Percentiles rank a stretch among this genome's conserved stretches.
These are phyloP conservation scores for Protomyctophum bolini DNA, from an alignment of 2,113 vertebrate species.

Conservation along the genomic window DNA sequence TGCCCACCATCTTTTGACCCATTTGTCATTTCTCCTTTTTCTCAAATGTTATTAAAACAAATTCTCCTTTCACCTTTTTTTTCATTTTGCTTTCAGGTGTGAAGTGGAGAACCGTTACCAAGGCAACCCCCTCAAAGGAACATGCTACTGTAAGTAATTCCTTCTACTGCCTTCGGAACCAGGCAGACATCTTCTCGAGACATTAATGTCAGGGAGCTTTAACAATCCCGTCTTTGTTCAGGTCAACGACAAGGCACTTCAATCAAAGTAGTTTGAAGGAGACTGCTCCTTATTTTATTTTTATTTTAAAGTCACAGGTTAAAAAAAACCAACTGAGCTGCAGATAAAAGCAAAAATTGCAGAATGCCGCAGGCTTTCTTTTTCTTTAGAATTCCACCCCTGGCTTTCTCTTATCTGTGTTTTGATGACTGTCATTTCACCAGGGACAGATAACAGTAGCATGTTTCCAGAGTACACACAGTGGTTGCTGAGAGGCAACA, in stretches of 20 bases:
- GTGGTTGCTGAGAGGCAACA: not conserved
- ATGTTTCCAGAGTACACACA: not conserved
- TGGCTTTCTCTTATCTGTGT: not conserved
- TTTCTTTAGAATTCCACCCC: not conserved
- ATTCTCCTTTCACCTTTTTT: not conserved
- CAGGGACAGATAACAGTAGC: not conserved
- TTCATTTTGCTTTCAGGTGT: constrained; percentile 81
- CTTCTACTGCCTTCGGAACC: constrained; percentile 16
- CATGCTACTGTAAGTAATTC: constrained; percentile 95
- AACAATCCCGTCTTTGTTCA: constrained; percentile 5
- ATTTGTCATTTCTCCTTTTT: no score
- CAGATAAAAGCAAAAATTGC: constrained; percentile 23
- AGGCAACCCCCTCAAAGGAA: constrained; percentile 98
- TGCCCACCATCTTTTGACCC: no score
- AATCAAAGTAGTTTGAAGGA: constrained; percentile 51
- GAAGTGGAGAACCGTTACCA: constrained; percentile 98
- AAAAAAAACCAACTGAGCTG: constrained; percentile 8
- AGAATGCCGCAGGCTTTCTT: not conserved
- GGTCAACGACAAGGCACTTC: constrained; percentile 11
- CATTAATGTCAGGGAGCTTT: constrained; percentile 6
- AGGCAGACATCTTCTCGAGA: not conserved
- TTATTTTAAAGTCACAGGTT: constrained; percentile 12
- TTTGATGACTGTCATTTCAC: constrained; percentile 3
- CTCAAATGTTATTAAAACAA: not conserved
- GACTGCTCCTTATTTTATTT: not conserved